Evolutionary conservation across 2,888 invertebrate species (phyloP).

Genomic region (Dasypogon diadema): DNA sequence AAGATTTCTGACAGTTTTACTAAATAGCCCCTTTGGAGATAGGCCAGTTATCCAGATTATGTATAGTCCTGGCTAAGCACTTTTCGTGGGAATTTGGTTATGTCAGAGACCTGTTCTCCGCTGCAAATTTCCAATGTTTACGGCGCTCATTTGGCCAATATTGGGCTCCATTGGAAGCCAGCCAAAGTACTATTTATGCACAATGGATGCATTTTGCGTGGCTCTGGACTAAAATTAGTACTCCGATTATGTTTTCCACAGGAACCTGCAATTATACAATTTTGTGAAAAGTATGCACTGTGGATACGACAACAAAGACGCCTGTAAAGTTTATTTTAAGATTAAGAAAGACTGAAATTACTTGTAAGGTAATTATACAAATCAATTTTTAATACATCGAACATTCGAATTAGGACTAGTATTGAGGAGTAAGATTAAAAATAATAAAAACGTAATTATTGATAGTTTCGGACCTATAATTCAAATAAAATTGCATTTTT

Average conservation of each 20-base stretch:
- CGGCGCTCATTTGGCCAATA: constrained; percentile 22
- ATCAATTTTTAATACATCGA: too few species aligned
- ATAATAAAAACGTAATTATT: too few species aligned
- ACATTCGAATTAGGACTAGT: too few species aligned
- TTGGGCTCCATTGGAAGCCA: constrained; percentile 8
- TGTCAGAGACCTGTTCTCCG: constrained; percentile 11
- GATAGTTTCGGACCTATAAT: too few species aligned
- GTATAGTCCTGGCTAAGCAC: neutral
- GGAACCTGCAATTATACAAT: constrained; percentile 32
- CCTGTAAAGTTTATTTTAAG: too few species aligned
- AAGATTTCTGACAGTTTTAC: neutral
- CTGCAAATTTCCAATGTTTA: constrained; percentile 34
- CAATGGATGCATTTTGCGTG: constrained; percentile 41
- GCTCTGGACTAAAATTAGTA: constrained; percentile 10
- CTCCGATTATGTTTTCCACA: constrained; percentile 2
- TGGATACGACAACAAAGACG: too few species aligned
- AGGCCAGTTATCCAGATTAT: constrained; percentile 29
- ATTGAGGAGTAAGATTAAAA: too few species aligned
- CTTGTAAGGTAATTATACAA: too few species aligned
- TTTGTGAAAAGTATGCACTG: neutral
- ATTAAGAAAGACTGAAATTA: too few species aligned
- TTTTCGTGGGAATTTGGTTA: constrained; percentile 19
- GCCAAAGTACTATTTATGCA: constrained; percentile 42
- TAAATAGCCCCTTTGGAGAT: constrained; percentile 29
- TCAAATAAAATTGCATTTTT: too few species aligned